Percentiles rank a stretch among this genome's conserved stretches.
phyloP scores from a whole-genome alignment of 2,113 vertebrate species.

The Ictalurus punctatus region DNA sequence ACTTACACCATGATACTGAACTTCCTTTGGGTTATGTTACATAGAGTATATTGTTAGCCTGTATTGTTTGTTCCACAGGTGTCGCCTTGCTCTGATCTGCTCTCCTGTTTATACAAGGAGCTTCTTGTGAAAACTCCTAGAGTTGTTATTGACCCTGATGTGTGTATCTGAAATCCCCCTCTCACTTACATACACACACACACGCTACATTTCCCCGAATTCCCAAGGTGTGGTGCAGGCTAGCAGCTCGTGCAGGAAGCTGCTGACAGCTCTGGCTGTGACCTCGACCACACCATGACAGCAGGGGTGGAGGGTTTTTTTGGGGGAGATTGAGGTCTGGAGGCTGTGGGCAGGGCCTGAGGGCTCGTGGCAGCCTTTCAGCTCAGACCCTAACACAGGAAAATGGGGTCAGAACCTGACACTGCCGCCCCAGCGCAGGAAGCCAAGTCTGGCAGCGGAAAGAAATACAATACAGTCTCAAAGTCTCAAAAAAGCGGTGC shows the following conservation, averaged over 20 bases:
- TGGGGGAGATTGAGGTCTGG: constrained; percentile 32
- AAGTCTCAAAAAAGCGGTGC: constrained; percentile 64
- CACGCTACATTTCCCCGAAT: constrained; percentile 10
- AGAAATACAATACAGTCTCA: constrained; percentile 84
- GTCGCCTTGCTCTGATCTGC: background rate
- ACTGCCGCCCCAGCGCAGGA: constrained; percentile 81
- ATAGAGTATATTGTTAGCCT: background rate
- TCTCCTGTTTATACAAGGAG: constrained; percentile 23
- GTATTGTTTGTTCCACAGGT: background rate
- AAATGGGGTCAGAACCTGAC: constrained; percentile 83
- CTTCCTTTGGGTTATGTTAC: background rate
- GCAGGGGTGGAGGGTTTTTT: background rate
- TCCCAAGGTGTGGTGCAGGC: constrained; percentile 61
- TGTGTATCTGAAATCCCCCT: constrained; percentile 36
- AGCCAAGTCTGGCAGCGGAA: constrained; percentile 85
- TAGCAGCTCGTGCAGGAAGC: constrained; percentile 56
- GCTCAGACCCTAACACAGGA: constrained; percentile 83
- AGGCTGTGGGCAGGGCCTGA: constrained; percentile 57
- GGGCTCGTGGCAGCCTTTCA: constrained; percentile 77
- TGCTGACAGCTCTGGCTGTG: constrained; percentile 59
- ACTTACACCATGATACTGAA: background rate
- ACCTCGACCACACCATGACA: constrained; percentile 52
- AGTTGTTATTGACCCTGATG: constrained; percentile 28
- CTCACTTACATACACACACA: background rate
- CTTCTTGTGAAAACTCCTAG: background rate